A percentile compares a stretch with the other conserved stretches of the same genome.
These are phyloP conservation scores for Gallinago undulata DNA, from an alignment of 2,113 vertebrate genomes.

Conservation along the genomic window DNA sequence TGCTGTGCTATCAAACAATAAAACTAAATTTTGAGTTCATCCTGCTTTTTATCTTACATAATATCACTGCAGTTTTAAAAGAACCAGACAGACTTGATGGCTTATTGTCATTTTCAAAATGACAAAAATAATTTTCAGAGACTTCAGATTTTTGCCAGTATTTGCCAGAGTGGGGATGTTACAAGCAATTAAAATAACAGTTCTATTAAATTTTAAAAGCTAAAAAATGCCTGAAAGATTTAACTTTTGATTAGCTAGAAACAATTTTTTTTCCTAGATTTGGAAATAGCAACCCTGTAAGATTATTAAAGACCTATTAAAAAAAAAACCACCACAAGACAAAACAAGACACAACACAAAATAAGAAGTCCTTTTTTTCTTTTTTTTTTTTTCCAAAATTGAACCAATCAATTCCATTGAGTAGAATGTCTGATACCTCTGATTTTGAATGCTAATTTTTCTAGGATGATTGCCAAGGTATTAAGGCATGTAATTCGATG, in stretches of 20 bases:
- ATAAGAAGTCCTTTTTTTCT: accelerated
- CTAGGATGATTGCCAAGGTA: neutral
- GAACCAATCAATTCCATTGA: neutral
- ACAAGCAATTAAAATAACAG: neutral
- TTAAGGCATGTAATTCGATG: neutral
- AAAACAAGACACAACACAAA: neutral
- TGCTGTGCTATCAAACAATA: neutral
- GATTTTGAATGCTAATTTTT: neutral
- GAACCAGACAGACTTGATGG: neutral
- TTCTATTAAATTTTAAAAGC: neutral
- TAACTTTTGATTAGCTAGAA: neutral
- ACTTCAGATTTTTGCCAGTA: neutral
- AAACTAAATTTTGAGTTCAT: neutral
- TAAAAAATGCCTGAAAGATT: neutral
- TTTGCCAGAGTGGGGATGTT: neutral
- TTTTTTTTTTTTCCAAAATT: neutral
- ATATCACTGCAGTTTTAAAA: neutral
- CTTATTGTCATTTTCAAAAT: neutral
- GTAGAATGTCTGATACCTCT: neutral
- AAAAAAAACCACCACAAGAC: neutral
- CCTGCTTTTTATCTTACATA: neutral
- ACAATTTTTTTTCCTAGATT: neutral
- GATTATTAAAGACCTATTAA: neutral
- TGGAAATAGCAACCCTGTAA: neutral
- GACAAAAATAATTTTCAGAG: neutral